Conservation (phyloP, 2,888 invertebrate species). For the Agapostemon virescens region DNA sequence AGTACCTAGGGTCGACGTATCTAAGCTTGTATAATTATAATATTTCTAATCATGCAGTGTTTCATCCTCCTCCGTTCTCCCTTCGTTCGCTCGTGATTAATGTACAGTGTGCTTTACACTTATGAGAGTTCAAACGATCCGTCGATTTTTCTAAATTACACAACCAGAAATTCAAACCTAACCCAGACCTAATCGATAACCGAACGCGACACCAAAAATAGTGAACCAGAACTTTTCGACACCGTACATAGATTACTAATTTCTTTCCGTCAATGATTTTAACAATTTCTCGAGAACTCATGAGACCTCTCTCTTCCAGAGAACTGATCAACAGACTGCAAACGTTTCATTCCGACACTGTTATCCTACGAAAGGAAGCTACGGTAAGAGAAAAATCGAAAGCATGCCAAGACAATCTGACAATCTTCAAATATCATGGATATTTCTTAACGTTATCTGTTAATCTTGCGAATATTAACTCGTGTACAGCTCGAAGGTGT, state of each 20-base stretch:
- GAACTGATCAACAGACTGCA: slow-evolving; percentile 2
- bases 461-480: background rate
- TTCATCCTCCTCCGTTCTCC: slow-evolving; percentile 55
- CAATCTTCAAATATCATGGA: background rate
- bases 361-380: background rate
- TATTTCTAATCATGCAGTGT: slow-evolving; percentile 71
- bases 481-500: background rate
- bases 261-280: background rate
- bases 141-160: background rate
- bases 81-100: background rate
- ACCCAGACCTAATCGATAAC: background rate
- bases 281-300: background rate
- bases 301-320: background rate
- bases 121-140: background rate
- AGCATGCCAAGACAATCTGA: background rate
- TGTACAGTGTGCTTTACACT: slow-evolving; percentile 12
- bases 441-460: background rate
- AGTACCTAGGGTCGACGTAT: slow-evolving; percentile 68
- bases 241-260: background rate
- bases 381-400: background rate
- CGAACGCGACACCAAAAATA: background rate
- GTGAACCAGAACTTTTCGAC: background rate
- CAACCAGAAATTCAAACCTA: background rate
- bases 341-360: background rate
- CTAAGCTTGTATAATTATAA: slow-evolving; percentile 58